phyloP scores from a whole-genome alignment of 2,888 invertebrate species.

The Incurvaria masculella region DNA sequence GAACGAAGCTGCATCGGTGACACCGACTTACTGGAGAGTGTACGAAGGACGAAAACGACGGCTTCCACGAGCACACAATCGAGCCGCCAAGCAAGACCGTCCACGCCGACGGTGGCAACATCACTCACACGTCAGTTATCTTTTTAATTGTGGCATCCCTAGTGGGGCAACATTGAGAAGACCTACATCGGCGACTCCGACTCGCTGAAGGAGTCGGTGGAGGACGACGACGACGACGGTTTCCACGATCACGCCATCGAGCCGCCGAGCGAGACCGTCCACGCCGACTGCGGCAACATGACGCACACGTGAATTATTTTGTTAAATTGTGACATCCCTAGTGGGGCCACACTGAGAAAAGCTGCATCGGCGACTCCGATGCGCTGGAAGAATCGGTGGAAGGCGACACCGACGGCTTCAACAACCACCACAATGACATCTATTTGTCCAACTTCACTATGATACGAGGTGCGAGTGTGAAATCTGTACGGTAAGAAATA shows the following conservation, averaged over 20 bases:
- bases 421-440: constrained; percentile 33
- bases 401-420: constrained; percentile 28
- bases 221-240: constrained; percentile 28
- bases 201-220: constrained; percentile 23
- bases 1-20: constrained; percentile 31
- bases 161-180: constrained; percentile 27
- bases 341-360: constrained; percentile 25
- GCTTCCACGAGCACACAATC: constrained; percentile 33
- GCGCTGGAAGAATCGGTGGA: constrained; percentile 25
- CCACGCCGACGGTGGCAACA: constrained; percentile 35
- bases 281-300: constrained; percentile 37
- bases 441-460: constrained; percentile 21
- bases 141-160: too few species aligned
- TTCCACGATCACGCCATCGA: constrained; percentile 33
- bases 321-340: too few species aligned
- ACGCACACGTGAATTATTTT: constrained; percentile 34
- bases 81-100: constrained; percentile 21
- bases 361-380: constrained; percentile 31
- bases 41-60: constrained; percentile 30
- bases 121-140: constrained; percentile 35
- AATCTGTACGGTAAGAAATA: too few species aligned
- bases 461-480: too few species aligned
- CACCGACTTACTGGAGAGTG: constrained; percentile 27
- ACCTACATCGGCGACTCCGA: constrained; percentile 31
- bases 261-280: constrained; percentile 20